These are phyloP conservation scores for Acomys russatus DNA, from an alignment of 2,797 vertebrate genomes.

Conservation along the genomic window DNA sequence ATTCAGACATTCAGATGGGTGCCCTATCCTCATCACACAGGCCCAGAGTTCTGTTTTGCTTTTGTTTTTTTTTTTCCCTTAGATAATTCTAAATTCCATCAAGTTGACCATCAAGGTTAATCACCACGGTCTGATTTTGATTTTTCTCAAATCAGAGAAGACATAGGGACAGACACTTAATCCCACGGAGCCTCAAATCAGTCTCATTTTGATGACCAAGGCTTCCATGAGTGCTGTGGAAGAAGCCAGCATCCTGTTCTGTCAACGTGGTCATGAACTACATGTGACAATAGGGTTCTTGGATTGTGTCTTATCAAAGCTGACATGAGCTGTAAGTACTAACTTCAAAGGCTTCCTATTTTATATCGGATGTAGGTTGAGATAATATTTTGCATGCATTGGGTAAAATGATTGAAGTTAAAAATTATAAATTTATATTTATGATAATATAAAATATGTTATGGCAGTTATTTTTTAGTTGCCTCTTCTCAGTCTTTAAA, in stretches of 20 bases:
- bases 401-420: neutral
- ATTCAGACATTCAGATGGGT: neutral
- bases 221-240: neutral
- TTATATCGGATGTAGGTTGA: neutral
- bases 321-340: too few species aligned
- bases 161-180: neutral
- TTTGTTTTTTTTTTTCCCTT: neutral
- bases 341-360: neutral
- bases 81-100: neutral
- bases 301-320: neutral
- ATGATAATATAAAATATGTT: neutral
- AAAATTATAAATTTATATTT: neutral
- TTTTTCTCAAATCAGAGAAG: constrained; percentile 32
- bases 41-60: neutral
- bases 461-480: neutral
- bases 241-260: too few species aligned
- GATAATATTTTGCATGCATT: constrained; percentile 31
- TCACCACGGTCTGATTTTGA: neutral
- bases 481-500: neutral
- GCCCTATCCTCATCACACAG: neutral
- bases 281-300: neutral
- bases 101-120: neutral
- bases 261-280: neutral
- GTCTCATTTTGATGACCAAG: neutral
- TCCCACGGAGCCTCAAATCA: neutral